Evolutionary conservation across 2,888 invertebrate genomes (phyloP).

Genomic region (Trachelus tabidus): DNA sequence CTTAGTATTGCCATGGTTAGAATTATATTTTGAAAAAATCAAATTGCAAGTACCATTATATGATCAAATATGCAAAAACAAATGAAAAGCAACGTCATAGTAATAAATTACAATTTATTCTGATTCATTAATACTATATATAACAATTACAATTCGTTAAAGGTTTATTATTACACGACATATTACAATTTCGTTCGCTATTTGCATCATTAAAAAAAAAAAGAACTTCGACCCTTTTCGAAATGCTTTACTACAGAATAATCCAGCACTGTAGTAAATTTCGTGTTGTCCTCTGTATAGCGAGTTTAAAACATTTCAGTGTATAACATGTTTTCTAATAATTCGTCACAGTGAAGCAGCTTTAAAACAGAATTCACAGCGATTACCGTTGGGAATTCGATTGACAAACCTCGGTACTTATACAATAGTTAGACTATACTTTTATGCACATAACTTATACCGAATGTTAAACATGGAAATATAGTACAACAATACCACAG

Average conservation of each 20-base stretch:
- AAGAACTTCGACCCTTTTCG: neutral
- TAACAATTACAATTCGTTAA: constrained; percentile 32
- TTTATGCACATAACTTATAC: neutral
- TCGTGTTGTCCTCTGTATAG: neutral
- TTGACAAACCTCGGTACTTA: neutral
- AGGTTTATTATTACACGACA: neutral
- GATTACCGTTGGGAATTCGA: neutral
- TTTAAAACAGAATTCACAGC: neutral
- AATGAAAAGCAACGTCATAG: constrained; percentile 27
- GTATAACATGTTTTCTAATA: neutral
- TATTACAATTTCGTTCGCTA: neutral
- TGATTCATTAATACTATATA: constrained; percentile 51
- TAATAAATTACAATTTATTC: constrained; percentile 65
- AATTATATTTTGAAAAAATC: neutral
- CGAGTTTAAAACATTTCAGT: neutral
- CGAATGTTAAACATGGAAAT: neutral
- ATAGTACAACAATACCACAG: neutral
- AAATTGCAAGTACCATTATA: constrained; percentile 9
- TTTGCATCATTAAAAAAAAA: neutral
- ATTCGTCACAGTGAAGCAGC: neutral
- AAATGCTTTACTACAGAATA: constrained; percentile 11
- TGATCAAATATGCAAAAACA: constrained; percentile 6
- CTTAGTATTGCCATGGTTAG: neutral
- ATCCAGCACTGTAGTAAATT: constrained; percentile 11
- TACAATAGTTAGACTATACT: neutral